These are phyloP conservation scores for Idaea biselata DNA, from an alignment of 2,888 invertebrate genomes.

Conservation along the genomic window DNA sequence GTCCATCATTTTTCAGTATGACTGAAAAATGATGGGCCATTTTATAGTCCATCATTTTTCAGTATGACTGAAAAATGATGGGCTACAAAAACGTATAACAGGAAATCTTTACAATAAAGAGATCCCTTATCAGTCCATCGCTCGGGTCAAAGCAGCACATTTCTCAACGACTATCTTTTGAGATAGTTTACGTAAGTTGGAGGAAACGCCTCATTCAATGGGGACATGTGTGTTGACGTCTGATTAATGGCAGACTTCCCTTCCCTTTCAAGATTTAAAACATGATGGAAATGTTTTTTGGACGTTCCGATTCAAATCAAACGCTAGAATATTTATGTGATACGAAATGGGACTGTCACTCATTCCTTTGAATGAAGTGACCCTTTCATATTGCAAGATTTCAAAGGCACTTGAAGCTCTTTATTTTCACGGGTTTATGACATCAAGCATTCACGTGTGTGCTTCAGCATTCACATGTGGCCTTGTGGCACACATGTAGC, in stretches of 20 bases:
- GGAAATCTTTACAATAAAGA: conserved; percentile 5
- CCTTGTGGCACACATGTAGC: background rate
- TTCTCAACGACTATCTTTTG: conserved; percentile 41
- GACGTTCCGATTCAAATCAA: conserved; percentile 8
- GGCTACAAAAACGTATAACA: background rate
- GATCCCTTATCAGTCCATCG: background rate
- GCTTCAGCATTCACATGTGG: too few species aligned
- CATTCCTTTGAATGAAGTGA: conserved; percentile 4
- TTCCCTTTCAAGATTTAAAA: conserved; percentile 41
- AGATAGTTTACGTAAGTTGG: conserved; percentile 42
- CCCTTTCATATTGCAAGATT: background rate
- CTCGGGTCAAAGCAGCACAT: conserved; percentile 43
- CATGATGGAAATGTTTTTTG: conserved; percentile 31
- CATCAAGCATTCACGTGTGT: background rate
- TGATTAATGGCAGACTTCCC: conserved; percentile 54
- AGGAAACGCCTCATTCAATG: conserved; percentile 44
- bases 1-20: too few species aligned
- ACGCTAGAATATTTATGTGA: background rate
- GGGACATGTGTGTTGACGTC: conserved; percentile 53
- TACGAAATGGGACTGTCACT: conserved; percentile 1
- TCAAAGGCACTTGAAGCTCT: background rate
- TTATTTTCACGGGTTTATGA: background rate
- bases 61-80: background rate
- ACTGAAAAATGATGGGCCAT: too few species aligned
- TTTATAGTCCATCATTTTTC: too few species aligned